Evolutionary conservation across 2,888 invertebrate species (phyloP), one percentile per base, ranked within the genome.

Genomic region (Morpho deidamia): DNA sequence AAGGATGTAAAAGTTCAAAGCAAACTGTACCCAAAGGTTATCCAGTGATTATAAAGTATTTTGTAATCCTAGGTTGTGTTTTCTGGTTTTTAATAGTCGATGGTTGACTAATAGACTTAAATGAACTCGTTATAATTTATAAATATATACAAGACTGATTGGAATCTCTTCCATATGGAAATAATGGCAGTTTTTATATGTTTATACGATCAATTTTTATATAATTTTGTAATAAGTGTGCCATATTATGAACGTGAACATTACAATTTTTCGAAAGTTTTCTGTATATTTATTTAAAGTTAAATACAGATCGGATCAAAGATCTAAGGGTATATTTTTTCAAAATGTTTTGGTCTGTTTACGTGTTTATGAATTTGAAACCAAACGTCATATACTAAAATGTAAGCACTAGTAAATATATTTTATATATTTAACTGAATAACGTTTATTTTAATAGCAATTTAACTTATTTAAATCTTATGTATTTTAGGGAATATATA

Each of bases 1-100:
- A 69, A 59, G 62, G 52, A 35, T 48, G 60, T 63, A 61, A 71
- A 71, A 76, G 79, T 79, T 76, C 72, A 74, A 76, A 78, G 74
- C 73, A 69, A 66, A 67, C 56, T 55, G 57, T 59, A 55, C 49
- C 65, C 66, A 67, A 66, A 68, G 65, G 59, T 62, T 56, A 60
- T 59, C 55, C 51, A 54, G 55, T 55, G 56, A 63, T 53, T 66
- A 55, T 60, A 55, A 61, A 51, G 56, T 42, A 51, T 49, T 53
- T 14, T 39, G 11, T 59, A 59, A 51, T 11, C 11, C 33, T 61
- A 54, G 59, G 41, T 45, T 53, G 39, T 32, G 44, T 37, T 14
- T 8, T 38, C 45, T n/a, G 45, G 37, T 39, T 46, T 38, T 39
- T 39, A 14, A 37, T 45, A 9, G 32, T 46, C 23, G 23, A 46